Conservation (phyloP, 2,113 vertebrate species). For the Nannospalax galili region DNA sequence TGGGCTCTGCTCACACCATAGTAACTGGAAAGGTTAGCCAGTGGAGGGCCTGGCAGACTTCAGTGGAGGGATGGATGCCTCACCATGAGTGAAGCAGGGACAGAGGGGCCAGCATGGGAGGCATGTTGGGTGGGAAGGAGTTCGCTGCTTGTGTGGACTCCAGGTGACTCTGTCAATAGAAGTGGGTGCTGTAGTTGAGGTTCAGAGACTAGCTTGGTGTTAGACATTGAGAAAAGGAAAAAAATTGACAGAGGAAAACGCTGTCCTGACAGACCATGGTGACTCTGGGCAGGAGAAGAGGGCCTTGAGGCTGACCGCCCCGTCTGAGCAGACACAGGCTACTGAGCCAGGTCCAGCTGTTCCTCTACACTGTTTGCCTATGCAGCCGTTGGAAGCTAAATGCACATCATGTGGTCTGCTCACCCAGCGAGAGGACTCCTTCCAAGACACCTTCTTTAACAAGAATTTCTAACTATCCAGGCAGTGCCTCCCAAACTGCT, state of each 20-base stretch:
- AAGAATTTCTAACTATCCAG: neutral
- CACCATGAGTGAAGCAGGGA: neutral
- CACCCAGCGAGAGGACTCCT: neutral
- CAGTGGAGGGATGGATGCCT: too few species aligned
- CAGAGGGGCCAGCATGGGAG: neutral
- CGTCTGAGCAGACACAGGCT: fast-evolving
- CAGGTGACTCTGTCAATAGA: neutral
- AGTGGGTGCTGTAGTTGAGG: neutral
- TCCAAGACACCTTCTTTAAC: neutral
- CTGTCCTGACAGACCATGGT: neutral
- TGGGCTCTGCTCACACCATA: fast-evolving
- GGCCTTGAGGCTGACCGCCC: fast-evolving
- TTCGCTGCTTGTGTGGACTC: fast-evolving
- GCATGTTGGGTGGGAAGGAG: fast-evolving
- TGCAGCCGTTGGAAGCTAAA: neutral
- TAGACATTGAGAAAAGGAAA: neutral
- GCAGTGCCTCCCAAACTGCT: neutral
- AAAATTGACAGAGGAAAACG: fast-evolving
- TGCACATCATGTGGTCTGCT: neutral
- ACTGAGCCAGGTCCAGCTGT: neutral
- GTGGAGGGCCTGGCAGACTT: too few species aligned
- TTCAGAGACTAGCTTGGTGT: neutral
- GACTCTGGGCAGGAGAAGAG: neutral
- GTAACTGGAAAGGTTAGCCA: neutral
- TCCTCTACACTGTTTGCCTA: neutral